These are phyloP conservation scores for Xyrichtys novacula DNA, from an alignment of 2,797 vertebrate genomes.

Conservation along the genomic window DNA sequence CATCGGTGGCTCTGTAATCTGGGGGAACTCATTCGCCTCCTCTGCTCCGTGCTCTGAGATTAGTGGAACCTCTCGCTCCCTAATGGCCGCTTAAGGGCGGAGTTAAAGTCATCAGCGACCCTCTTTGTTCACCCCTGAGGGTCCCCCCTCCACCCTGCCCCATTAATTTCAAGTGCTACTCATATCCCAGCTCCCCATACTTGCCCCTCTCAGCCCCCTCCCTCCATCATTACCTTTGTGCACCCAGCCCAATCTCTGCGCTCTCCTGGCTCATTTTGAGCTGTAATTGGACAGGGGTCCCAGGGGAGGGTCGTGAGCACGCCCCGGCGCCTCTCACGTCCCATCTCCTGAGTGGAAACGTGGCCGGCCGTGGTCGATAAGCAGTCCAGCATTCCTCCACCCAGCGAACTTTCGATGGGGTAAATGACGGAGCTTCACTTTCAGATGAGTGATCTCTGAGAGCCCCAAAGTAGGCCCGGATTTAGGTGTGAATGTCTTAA, in stretches of 20 bases:
- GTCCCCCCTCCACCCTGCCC: conserved; percentile 63
- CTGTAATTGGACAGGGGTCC: conserved; percentile 82
- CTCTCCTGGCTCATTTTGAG: conserved; percentile 80
- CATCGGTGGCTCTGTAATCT: conserved; percentile 10
- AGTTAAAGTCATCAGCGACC: conserved; percentile 65
- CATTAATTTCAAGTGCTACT: conserved; percentile 82
- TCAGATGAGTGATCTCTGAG: conserved; percentile 20
- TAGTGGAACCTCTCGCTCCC: conserved; percentile 60
- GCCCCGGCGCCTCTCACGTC: conserved; percentile 62
- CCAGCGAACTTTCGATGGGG: conserved; percentile 52
- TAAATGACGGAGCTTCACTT: conserved; percentile 32
- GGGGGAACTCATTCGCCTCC: conserved; percentile 5
- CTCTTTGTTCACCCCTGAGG: conserved; percentile 46
- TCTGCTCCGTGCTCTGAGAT: conserved; percentile 55
- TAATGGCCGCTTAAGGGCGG: conserved; percentile 72
- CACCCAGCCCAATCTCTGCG: conserved; percentile 70
- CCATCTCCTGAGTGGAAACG: conserved; percentile 65
- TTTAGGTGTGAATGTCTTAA: background rate
- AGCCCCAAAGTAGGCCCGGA: background rate
- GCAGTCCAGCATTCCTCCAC: conserved; percentile 48
- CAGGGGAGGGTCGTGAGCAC: conserved; percentile 71
- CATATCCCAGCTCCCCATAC: conserved; percentile 53
- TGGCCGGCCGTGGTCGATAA: conserved; percentile 70
- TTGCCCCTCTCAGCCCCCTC: conserved; percentile 50
- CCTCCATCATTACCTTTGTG: conserved; percentile 62